Base-by-base conservation (phyloP, 2,888 invertebrate species). In the Eurois occulta region DNA sequence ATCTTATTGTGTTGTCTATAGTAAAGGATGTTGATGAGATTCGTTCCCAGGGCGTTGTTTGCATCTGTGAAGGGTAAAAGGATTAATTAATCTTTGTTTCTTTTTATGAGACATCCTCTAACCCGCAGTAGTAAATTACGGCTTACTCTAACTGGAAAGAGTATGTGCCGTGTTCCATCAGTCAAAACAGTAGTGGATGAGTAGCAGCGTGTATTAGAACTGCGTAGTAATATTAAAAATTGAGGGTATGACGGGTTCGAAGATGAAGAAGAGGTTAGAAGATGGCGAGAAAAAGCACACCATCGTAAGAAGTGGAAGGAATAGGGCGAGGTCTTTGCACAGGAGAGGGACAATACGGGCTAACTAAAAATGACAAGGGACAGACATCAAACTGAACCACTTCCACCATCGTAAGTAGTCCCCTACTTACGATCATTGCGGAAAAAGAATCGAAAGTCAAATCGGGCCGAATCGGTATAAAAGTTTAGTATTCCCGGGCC, bases 1-100 rank as follows among this genome's bases (percentile, higher is more conserved):
- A 87, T 69, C n/a, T 66, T 67, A 32, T 87, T 87, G 52, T 87
- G 87, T 4, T 77, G 65, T 67, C 87, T 80, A 55, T 74, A 80
- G 35, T 75, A 76, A 10, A 78, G 64, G 10, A 78, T 75, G 21
- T 32, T 60, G 0, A 80, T 52, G 0, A 82, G 4, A 38, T 60
- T 70, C 7, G 82, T 13, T 6, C 80, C 80, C 0, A 86, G 0
- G 1, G 38, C 32, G 5, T 60, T 74, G 43, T 86, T 85, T 11
- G 55, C 7, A 4, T 75, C 86, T 82, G 75, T 24, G 28, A 66
- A 38, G 24, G 8, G 7, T 24, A 67, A 46, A 46, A 67, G 13
- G 5, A 46, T 46, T n/a, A n/a, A 24, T 46, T 46, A 32, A 32
- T 21, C 28, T 13, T 66, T n/a, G 1, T 66, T 8, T 41, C 2